Evolutionary conservation across 2,888 invertebrate species (phyloP).

Genomic region (Athripsodes cinereus): DNA sequence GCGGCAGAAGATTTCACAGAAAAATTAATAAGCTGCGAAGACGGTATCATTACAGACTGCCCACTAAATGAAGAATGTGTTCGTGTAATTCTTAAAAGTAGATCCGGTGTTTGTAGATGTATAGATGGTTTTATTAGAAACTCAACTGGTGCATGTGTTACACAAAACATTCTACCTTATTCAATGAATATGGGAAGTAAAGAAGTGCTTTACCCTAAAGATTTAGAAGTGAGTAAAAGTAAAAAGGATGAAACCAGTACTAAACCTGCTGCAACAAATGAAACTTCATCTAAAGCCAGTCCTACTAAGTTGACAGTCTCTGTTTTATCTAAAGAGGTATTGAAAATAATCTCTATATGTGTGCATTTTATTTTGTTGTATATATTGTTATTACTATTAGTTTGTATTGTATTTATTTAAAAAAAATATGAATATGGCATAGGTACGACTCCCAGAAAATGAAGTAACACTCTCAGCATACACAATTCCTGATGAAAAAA

Average conservation of each 20-base stretch:
- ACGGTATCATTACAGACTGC: constrained; percentile 54
- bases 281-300: constrained; percentile 45
- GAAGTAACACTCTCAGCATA: constrained; percentile 78
- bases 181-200: constrained; percentile 41
- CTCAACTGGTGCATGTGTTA: constrained; percentile 37
- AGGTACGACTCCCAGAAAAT: constrained; percentile 66
- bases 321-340: constrained; percentile 71
- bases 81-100: constrained; percentile 43
- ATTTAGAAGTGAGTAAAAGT: constrained; percentile 34
- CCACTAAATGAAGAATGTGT: constrained; percentile 66
- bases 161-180: constrained; percentile 36
- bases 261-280: constrained; percentile 23
- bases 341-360: not conserved
- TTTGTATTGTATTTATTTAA: too few relatives aligned
- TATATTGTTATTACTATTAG: too few relatives aligned
- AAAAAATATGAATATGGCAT: too few relatives aligned
- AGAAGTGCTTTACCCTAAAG: constrained; percentile 36
- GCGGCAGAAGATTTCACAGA: constrained; percentile 42
- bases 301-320: constrained; percentile 66
- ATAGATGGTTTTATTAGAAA: constrained; percentile 54
- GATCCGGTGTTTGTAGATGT: constrained; percentile 69
- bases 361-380: too few relatives aligned
- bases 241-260: constrained; percentile 17
- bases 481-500: constrained; percentile 69
- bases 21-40: constrained; percentile 53